Percentiles rank a stretch among this genome's conserved stretches.
These are phyloP conservation scores for Watersipora subatra DNA, from an alignment of 1,140 invertebrate genomes.

Conservation along the genomic window DNA sequence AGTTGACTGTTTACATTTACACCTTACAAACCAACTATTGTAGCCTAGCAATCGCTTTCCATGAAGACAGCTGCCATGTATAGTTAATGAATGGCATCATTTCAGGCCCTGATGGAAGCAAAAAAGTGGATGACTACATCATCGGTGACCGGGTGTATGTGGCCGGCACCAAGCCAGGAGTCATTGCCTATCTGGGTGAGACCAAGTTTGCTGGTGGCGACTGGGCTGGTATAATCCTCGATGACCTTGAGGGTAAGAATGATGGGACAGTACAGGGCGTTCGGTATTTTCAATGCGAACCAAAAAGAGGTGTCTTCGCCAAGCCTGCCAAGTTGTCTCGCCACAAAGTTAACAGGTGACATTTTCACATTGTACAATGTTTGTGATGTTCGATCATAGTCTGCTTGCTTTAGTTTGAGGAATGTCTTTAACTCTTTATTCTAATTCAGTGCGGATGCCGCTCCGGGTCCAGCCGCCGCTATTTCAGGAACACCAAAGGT, in stretches of 20 bases:
- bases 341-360: background rate
- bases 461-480: background rate
- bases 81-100: too few relatives aligned
- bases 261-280: slow-evolving; percentile 41
- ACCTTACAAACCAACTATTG: too few relatives aligned
- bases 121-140: slow-evolving; percentile 59
- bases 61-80: too few relatives aligned
- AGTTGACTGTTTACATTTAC: too few relatives aligned
- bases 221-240: slow-evolving; percentile 40
- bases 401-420: slow-evolving; percentile 43
- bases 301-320: slow-evolving; percentile 83
- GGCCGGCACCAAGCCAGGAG: slow-evolving; percentile 81
- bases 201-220: slow-evolving; percentile 47
- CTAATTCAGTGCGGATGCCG: slow-evolving; percentile 38
- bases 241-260: slow-evolving; percentile 41
- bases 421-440: slow-evolving; percentile 9
- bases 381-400: too few relatives aligned
- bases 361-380: too few relatives aligned
- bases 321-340: slow-evolving; percentile 69
- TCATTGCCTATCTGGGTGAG: slow-evolving; percentile 93
- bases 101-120: slow-evolving; percentile 20
- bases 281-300: slow-evolving; percentile 64
- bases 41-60: too few relatives aligned
- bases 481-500: too few relatives aligned
- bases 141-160: slow-evolving; percentile 90